These are phyloP conservation scores for Drosophila carrolli DNA, from an alignment of 1,140 invertebrate species.

Conservation along the genomic window DNA sequence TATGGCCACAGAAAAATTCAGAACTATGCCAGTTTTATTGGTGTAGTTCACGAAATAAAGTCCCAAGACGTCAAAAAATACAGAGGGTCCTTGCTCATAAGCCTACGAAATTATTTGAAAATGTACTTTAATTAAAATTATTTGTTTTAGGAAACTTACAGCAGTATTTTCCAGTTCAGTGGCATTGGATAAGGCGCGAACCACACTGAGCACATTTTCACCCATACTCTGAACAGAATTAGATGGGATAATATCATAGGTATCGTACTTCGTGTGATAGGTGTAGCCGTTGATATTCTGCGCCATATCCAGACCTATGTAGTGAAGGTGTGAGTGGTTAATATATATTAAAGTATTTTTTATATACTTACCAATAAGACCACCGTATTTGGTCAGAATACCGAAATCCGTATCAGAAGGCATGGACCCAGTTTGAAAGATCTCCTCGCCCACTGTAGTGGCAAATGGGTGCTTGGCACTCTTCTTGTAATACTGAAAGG, in stretches of 20 bases:
- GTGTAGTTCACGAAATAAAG: conserved; percentile 88
- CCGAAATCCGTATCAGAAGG: conserved; percentile 95
- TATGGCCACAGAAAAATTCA: conserved; percentile 86
- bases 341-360: no score
- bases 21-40: conserved; percentile 85
- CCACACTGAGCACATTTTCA: conserved; percentile 90
- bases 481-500: conserved; percentile 90
- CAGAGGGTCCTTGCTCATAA: conserved; percentile 85
- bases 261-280: conserved; percentile 95
- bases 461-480: conserved; percentile 93
- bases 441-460: conserved; percentile 91
- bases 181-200: conserved; percentile 87
- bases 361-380: conserved; percentile 80
- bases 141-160: conserved; percentile 16
- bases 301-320: conserved; percentile 91
- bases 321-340: background rate
- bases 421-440: conserved; percentile 93
- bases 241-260: conserved; percentile 89
- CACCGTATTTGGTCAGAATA: conserved; percentile 90
- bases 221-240: conserved; percentile 93
- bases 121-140: no score
- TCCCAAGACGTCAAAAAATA: conserved; percentile 93
- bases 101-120: conserved; percentile 71
- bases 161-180: conserved; percentile 86
- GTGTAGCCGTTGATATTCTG: conserved; percentile 96